phyloP scores from a whole-genome alignment of 2,888 invertebrate genomes.

The Conomelus anceps region DNA sequence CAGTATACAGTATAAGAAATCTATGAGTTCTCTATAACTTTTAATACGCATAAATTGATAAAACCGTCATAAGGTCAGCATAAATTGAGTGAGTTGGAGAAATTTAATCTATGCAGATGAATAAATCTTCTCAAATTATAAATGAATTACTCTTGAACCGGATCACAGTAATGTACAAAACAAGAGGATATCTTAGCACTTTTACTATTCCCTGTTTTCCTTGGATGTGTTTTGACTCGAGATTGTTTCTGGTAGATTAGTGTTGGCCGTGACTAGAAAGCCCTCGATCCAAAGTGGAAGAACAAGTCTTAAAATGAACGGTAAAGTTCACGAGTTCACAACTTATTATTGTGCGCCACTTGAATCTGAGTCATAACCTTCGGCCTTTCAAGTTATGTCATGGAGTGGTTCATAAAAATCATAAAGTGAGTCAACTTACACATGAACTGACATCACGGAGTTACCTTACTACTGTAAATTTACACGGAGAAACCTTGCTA shows the following conservation, averaged over 20 bases:
- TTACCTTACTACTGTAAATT: too few relatives aligned
- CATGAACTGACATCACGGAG: not conserved
- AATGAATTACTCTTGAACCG: not conserved
- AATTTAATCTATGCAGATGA: not conserved
- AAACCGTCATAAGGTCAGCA: too few relatives aligned
- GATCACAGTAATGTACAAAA: not conserved
- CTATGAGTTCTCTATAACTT: not conserved
- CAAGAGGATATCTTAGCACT: not conserved
- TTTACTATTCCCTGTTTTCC: not conserved
- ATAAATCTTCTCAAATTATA: not conserved
- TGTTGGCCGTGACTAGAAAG: not conserved
- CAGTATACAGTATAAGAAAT: not conserved
- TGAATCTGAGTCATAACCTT: not conserved
- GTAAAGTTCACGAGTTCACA: not conserved
- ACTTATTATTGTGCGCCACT: not conserved
- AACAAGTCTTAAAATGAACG: not conserved
- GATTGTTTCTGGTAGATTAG: not conserved
- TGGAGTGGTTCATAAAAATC: too few relatives aligned
- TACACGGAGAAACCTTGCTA: not conserved
- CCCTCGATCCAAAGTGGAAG: not conserved
- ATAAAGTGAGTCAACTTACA: not conserved
- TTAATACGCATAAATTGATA: not conserved
- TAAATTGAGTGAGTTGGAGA: not conserved
- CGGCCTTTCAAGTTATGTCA: not conserved
- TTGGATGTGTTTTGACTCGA: not conserved